A percentile compares a stretch with the other conserved stretches of the same genome.
These are phyloP conservation scores for Chrysemys picta DNA, from an alignment of 2,113 vertebrate genomes.

Conservation along the genomic window DNA sequence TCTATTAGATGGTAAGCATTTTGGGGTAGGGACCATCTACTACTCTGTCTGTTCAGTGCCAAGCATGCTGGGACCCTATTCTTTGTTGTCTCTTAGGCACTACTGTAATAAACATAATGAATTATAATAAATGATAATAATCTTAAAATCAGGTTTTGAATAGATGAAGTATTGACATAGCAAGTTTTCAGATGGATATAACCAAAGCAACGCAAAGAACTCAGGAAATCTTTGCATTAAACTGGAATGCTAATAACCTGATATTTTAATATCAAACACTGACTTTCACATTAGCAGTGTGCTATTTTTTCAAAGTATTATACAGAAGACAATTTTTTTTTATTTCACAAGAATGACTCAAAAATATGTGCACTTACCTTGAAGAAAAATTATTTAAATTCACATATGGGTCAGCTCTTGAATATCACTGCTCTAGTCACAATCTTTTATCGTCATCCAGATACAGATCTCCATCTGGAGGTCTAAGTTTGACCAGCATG, in stretches of 20 bases:
- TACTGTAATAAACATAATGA: background rate
- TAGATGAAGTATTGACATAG: background rate
- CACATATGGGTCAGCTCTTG: background rate
- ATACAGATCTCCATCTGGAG: background rate
- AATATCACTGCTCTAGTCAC: accelerated
- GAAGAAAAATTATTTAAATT: background rate
- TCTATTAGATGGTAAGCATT: background rate
- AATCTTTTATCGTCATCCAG: background rate
- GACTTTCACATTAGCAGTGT: conserved; percentile 24
- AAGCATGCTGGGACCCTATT: background rate
- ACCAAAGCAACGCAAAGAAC: background rate
- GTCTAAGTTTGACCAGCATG: background rate
- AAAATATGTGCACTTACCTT: background rate
- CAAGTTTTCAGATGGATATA: background rate
- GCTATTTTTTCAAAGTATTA: background rate
- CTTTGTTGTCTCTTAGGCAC: background rate
- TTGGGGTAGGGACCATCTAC: background rate
- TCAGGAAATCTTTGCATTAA: background rate
- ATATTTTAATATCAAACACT: background rate
- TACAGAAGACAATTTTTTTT: background rate
- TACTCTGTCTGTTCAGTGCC: background rate
- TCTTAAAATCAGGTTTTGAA: background rate
- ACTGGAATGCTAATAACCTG: background rate
- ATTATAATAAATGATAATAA: background rate
- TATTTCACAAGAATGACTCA: background rate